phyloP scores from a whole-genome alignment of 2,113 vertebrate genomes.

The Neogobius melanostomus region DNA sequence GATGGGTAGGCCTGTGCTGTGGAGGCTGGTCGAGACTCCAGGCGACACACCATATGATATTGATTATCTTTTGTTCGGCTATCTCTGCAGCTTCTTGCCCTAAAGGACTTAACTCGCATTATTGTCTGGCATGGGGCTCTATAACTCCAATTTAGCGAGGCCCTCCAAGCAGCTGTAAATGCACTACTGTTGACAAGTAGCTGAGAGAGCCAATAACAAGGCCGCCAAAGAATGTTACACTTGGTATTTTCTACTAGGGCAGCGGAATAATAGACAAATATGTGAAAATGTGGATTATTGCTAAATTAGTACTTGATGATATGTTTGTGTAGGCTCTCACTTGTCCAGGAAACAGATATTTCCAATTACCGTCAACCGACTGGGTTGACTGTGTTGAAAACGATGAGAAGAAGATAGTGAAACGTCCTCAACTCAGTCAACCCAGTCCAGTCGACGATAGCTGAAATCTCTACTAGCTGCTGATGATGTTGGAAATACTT shows the following conservation, averaged over 20 bases:
- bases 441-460: too few species aligned
- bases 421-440: too few species aligned
- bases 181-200: slow-evolving; percentile 34
- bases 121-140: slow-evolving; percentile 66
- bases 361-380: too few species aligned
- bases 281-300: neutral
- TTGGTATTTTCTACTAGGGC: neutral
- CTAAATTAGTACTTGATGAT: neutral
- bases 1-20: slow-evolving; percentile 46
- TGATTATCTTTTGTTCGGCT: slow-evolving; percentile 79
- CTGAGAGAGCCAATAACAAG: slow-evolving; percentile 20
- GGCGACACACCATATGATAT: slow-evolving; percentile 75
- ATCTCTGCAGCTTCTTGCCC: slow-evolving; percentile 72
- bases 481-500: too few species aligned
- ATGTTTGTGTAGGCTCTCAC: too few species aligned
- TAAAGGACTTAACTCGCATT: slow-evolving; percentile 67
- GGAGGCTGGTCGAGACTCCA: slow-evolving; percentile 67
- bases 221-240: slow-evolving; percentile 9
- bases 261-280: neutral
- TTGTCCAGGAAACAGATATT: too few species aligned
- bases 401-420: too few species aligned
- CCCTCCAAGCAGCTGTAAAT: slow-evolving; percentile 26
- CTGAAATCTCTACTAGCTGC: too few species aligned
- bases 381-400: too few species aligned
- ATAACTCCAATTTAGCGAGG: slow-evolving; percentile 62